A percentile compares a stretch with the other conserved stretches of the same genome.
Evolutionary conservation across 2,113 vertebrate species (phyloP).

Genomic region (Rhombomys opimus): DNA sequence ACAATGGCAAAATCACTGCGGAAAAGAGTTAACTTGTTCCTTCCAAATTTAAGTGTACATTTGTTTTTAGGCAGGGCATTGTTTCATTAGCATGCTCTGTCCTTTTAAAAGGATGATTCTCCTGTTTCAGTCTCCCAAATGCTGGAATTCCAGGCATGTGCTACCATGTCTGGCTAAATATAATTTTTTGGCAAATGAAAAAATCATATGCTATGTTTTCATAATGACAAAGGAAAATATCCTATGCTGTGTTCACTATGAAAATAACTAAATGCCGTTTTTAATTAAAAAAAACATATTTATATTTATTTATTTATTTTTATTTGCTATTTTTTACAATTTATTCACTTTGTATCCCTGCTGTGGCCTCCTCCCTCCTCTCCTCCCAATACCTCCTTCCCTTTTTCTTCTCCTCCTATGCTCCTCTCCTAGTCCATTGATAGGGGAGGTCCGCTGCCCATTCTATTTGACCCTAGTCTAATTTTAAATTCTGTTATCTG

Average conservation of each 20-base stretch:
- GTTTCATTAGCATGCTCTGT: neutral
- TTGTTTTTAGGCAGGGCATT: neutral
- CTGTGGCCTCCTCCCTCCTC: too few relatives aligned
- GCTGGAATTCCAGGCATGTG: neutral
- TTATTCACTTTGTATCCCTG: too few relatives aligned
- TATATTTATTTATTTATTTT: too few relatives aligned
- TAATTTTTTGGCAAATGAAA: neutral
- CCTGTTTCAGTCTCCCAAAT: too few relatives aligned
- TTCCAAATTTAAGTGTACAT: neutral
- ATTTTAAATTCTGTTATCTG: too few relatives aligned
- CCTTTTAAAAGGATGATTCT: neutral
- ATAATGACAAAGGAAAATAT: neutral
- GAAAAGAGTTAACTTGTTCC: neutral
- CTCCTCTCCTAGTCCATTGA: too few relatives aligned
- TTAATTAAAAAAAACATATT: too few relatives aligned
- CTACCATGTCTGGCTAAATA: neutral
- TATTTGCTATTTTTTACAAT: too few relatives aligned
- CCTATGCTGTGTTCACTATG: neutral
- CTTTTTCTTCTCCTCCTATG: too few relatives aligned
- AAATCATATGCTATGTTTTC: neutral
- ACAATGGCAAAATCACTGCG: neutral
- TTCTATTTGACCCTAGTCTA: too few relatives aligned
- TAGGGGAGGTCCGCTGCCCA: too few relatives aligned
- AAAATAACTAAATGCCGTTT: neutral
- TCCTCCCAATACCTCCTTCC: too few relatives aligned